Evolutionary conservation across 2,113 vertebrate genomes (phyloP).

Genomic region (Sciurus niger): DNA sequence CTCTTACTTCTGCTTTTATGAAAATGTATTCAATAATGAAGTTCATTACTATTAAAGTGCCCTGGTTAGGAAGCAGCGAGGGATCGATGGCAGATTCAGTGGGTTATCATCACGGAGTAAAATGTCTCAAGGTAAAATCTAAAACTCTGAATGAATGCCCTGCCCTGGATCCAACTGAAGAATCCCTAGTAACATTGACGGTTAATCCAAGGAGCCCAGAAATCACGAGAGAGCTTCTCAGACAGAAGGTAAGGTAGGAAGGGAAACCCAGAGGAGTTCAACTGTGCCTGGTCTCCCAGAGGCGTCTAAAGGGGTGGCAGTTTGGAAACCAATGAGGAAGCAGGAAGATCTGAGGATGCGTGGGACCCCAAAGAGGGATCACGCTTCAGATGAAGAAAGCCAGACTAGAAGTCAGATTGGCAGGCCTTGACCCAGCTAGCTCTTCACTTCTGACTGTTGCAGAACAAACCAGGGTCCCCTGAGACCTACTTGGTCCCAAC

Average conservation of each 20-base stretch:
- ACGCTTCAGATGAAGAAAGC: not conserved
- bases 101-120: constrained; percentile 73
- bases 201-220: constrained; percentile 30
- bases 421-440: too few relatives aligned
- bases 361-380: not conserved
- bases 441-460: too few relatives aligned
- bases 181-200: constrained; percentile 61
- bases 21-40: constrained; percentile 79
- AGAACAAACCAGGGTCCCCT: too few relatives aligned
- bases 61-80: constrained; percentile 61
- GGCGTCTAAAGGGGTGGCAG: not conserved
- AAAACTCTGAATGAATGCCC: constrained; percentile 73
- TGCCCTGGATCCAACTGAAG: constrained; percentile 73
- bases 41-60: constrained; percentile 84
- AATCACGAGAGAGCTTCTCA: not conserved
- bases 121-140: not conserved
- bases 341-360: not conserved
- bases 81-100: constrained; percentile 55
- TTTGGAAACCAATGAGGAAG: not conserved
- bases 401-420: not conserved
- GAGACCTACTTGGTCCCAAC: too few relatives aligned
- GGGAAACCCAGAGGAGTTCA: not conserved
- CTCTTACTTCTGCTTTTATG: constrained; percentile 65
- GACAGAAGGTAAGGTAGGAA: not conserved
- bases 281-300: not conserved